Evolutionary conservation across 1,140 invertebrate genomes (phyloP), one percentile per base, ranked within the genome.

Genomic region (Vanessa tameamea): DNA sequence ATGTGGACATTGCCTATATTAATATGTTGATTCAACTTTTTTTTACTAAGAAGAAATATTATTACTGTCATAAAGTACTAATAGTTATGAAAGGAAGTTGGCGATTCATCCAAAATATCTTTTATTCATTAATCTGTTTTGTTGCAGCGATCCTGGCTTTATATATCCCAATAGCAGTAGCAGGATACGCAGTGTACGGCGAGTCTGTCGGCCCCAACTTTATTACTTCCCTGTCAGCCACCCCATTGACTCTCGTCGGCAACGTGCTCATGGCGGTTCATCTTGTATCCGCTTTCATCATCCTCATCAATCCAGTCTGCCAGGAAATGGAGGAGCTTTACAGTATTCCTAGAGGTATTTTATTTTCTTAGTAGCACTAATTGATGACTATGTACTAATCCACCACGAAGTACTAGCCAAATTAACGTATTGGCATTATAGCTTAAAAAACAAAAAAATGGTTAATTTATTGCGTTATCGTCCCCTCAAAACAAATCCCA

Each of bases 321-420:
- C 95, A 96, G 85, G 95, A 96, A 81, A 83, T 96, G 50, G 96
- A 97, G 89, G 94, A 96, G 76, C 87, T 95, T 0, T 93, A 96
- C 65, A 92, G 94, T 50, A 90, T 96, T 16, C 94, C 95, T 43
- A 93, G 93, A 81, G 83, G 96, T 96, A 91, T 86, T 43, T 43
- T 8, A 9, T 37, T 37, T 5, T 37, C 7, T 37, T 43, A 43
- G 7, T 43, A 43, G 9, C 8, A 43, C 7, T 43, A 11, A 8
- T 43, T 9, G 7, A 43, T 5, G 9, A 9, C 1, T 43, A 4
- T 31, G 6, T 31, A 31, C 26, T 31, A 9, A 43, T 43, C 5
- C 7, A 5, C 9, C 37, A 9, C 37, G 9, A 43, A 43, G 37
- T 43, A 43, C 37, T 11, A 43, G 37, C 37, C 7, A 43, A 43